phyloP scores from a whole-genome alignment of 2,797 vertebrate species.

The Parambassis ranga region DNA sequence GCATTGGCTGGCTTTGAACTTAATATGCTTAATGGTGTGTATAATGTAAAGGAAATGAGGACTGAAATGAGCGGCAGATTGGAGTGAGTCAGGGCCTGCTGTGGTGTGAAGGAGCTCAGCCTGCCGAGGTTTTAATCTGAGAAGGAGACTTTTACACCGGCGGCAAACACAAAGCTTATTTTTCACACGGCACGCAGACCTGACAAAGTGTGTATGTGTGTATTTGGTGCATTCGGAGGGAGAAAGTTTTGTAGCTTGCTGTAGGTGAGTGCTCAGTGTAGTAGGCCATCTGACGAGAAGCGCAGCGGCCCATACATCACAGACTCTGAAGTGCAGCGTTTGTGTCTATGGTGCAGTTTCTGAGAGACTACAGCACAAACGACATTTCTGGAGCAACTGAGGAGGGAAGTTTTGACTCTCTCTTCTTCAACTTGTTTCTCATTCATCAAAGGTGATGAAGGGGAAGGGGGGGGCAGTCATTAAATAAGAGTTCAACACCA shows the following conservation, averaged over 20 bases:
- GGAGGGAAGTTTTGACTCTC: slow-evolving; percentile 26
- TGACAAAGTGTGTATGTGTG: slow-evolving; percentile 44
- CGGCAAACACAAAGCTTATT: slow-evolving; percentile 39
- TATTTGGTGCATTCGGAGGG: slow-evolving; percentile 26
- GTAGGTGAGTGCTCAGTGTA: slow-evolving; percentile 54
- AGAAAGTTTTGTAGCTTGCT: slow-evolving; percentile 32
- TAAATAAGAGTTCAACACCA: slow-evolving; percentile 72
- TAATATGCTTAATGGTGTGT: slow-evolving; percentile 60
- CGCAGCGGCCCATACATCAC: slow-evolving; percentile 51
- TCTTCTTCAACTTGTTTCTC: slow-evolving; percentile 30
- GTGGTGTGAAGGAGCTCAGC: slow-evolving; percentile 40
- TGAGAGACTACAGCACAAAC: neutral
- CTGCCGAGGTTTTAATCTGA: slow-evolving; percentile 45
- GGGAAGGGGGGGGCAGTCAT: slow-evolving; percentile 61
- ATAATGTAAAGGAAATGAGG: slow-evolving; percentile 64
- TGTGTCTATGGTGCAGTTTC: slow-evolving; percentile 49
- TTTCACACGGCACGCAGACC: slow-evolving; percentile 30
- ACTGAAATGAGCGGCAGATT: slow-evolving; percentile 40
- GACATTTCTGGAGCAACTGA: slow-evolving; percentile 44
- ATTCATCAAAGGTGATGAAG: slow-evolving; percentile 66
- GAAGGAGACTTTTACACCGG: slow-evolving; percentile 29
- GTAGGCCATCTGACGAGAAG: slow-evolving; percentile 50
- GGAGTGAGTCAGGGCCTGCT: slow-evolving; percentile 36
- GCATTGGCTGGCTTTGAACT: slow-evolving; percentile 29
- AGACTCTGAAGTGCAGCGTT: slow-evolving; percentile 14